Evolutionary conservation across 2,888 invertebrate genomes (phyloP), one percentile per base, ranked within the genome.

Genomic region (Aquatica leii): DNA sequence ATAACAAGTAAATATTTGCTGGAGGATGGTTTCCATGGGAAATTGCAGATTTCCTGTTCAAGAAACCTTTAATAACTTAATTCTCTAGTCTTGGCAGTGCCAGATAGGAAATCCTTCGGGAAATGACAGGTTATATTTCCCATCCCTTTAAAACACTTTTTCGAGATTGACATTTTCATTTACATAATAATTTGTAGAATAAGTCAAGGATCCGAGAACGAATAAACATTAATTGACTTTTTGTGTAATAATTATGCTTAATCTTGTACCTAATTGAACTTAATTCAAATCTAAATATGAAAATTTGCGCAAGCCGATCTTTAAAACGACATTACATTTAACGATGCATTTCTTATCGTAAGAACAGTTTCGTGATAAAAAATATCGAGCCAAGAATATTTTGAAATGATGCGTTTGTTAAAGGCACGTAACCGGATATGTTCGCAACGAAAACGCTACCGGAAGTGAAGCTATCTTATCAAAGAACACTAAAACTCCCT

Each of bases 381-480:
- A 37, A 9, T 40, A 51, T 56, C 52, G 46, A 57, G 49, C 59
- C 53, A 54, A 9, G 18, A 57, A 35, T 34, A 34, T 20, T 35
- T 24, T 59, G 41, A 52, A 64, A 57, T 56, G 59, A 59, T 64
- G 49, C 20, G 40, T 31, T 59, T 59, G 54, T 64, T 56, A 46
- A 12, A 52, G 48, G 59, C 60, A 59, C 57, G 64, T 65, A 56
- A 60, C 64, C 59, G 64, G 64, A 65, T 65, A 65, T 53, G 48
- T 54, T 60, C 34, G 37, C 48, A 65, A 59, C 64, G 55, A 56
- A 60, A 65, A 50, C 48, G 35, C 60, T 50, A 60, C 64, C 64
- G 64, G 64, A 65, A 59, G 64, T 56, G 20, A 43, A 59, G 51
- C 49, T 60, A 60, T 56, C 64, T 65, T 65, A 65, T 65, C 64